A percentile compares a stretch with the other conserved stretches of the same genome.
Evolutionary conservation across 1,140 invertebrate genomes (phyloP).

Genomic region (Drosophila sp.): DNA sequence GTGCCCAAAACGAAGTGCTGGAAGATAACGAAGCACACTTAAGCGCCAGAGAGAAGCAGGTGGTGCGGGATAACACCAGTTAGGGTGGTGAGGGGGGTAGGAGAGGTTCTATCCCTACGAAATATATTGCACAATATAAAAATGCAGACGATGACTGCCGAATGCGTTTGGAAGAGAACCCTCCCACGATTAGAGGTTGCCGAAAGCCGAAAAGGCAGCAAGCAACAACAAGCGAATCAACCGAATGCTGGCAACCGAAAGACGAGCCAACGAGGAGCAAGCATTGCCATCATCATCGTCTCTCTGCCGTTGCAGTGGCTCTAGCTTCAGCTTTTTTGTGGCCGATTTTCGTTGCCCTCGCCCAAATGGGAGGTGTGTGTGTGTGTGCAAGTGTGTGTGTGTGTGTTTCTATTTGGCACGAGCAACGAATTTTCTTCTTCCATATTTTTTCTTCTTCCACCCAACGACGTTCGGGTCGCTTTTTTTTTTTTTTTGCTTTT

Average conservation of each 20-base stretch:
- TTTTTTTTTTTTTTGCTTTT: conserved; percentile 21
- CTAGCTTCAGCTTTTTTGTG: conserved; percentile 70
- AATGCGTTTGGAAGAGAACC: conserved; percentile 41
- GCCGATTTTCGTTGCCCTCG: conserved; percentile 71
- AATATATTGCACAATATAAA: conserved; percentile 81
- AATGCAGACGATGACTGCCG: conserved; percentile 78
- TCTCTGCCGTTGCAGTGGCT: conserved; percentile 17
- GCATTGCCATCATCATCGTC: conserved; percentile 33
- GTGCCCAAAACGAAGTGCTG: conserved; percentile 79
- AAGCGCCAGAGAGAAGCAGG: conserved; percentile 40
- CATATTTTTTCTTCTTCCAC: conserved; percentile 40
- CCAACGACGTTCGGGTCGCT: conserved; percentile 34
- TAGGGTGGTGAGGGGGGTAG: too few species aligned
- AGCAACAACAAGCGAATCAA: conserved; percentile 59
- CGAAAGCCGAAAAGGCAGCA: conserved; percentile 71
- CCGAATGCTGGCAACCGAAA: conserved; percentile 57
- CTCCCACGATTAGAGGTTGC: neutral
- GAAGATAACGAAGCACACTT: conserved; percentile 81
- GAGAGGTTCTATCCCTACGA: conserved; percentile 61
- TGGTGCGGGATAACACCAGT: conserved; percentile 1
- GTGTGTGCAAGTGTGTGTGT: neutral
- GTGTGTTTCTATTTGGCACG: conserved; percentile 34
- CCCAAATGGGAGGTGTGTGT: conserved; percentile 43
- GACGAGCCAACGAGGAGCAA: conserved; percentile 72
- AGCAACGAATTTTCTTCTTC: conserved; percentile 60